phyloP scores from a whole-genome alignment of 2,113 vertebrate genomes.

The Eublepharis macularius region DNA sequence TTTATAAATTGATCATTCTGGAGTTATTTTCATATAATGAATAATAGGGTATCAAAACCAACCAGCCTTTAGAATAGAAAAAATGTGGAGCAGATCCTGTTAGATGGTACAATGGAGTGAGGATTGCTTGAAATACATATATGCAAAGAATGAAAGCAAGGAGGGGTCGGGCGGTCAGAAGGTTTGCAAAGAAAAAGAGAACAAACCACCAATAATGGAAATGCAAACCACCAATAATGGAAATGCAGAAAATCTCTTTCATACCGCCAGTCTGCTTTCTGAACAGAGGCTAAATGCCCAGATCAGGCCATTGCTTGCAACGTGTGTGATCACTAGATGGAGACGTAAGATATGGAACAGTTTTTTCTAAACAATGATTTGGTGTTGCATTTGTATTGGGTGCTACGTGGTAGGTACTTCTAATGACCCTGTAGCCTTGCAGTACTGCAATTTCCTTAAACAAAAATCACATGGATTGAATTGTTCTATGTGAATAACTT shows the following conservation, averaged over 20 bases:
- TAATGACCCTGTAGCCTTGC: background rate
- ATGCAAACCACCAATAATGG: background rate
- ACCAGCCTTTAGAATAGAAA: background rate
- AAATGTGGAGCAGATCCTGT: background rate
- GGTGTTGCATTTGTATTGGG: background rate
- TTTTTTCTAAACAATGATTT: background rate
- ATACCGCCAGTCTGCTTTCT: background rate
- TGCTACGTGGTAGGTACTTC: background rate
- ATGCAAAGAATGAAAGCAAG: background rate
- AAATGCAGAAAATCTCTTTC: constrained; percentile 10
- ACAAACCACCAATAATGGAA: constrained; percentile 1
- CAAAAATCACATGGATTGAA: background rate
- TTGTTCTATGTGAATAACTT: constrained; percentile 24
- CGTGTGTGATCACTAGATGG: constrained; percentile 25
- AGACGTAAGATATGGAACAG: constrained; percentile 15
- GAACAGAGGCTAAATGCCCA: constrained; percentile 8
- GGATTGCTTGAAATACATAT: background rate
- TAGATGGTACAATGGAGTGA: background rate
- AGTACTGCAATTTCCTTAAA: background rate
- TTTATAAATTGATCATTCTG: background rate
- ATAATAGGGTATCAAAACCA: background rate
- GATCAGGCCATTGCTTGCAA: background rate
- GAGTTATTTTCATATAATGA: background rate
- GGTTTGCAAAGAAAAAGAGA: background rate
- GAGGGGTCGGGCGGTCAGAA: background rate